Evolutionary conservation across 1,140 invertebrate genomes (phyloP).

Genomic region (Lerema accius): DNA sequence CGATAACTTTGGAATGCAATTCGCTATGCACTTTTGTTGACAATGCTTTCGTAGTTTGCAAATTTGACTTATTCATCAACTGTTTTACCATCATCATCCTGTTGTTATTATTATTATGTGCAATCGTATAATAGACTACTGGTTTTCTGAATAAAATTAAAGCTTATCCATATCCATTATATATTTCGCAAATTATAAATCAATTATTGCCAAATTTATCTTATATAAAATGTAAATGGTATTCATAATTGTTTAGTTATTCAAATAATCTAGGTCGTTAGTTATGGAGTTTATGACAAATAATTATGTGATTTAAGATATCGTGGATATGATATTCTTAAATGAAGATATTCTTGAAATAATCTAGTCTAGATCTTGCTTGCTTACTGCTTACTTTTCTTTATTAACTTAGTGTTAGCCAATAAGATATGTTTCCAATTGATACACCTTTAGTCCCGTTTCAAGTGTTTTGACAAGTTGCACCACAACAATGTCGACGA

Average conservation of each 20-base stretch:
- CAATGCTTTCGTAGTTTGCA: slow-evolving; percentile 14
- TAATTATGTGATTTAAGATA: too few species aligned
- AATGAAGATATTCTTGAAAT: too few species aligned
- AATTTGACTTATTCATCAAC: slow-evolving; percentile 12
- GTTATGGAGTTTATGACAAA: too few species aligned
- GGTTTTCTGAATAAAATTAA: not conserved
- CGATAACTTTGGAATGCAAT: not conserved
- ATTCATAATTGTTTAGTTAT: too few species aligned
- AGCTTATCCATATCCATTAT: not conserved
- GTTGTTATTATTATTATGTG: not conserved
- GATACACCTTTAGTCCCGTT: slow-evolving; percentile 1
- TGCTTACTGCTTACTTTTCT: not conserved
- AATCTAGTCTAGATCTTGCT: not conserved
- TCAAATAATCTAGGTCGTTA: not conserved
- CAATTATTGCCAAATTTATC: not conserved
- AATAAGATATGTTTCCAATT: slow-evolving; percentile 11
- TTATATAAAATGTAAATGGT: not conserved
- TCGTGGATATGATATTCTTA: too few species aligned
- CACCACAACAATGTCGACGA: slow-evolving; percentile 17
- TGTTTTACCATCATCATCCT: not conserved
- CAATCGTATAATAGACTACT: not conserved
- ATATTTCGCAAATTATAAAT: not conserved
- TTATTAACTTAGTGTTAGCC: not conserved
- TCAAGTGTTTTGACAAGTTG: slow-evolving; percentile 18
- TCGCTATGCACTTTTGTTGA: slow-evolving; percentile 5